Evolutionary conservation across 2,113 vertebrate species (phyloP).

Genomic region (Calidris pugnax): DNA sequence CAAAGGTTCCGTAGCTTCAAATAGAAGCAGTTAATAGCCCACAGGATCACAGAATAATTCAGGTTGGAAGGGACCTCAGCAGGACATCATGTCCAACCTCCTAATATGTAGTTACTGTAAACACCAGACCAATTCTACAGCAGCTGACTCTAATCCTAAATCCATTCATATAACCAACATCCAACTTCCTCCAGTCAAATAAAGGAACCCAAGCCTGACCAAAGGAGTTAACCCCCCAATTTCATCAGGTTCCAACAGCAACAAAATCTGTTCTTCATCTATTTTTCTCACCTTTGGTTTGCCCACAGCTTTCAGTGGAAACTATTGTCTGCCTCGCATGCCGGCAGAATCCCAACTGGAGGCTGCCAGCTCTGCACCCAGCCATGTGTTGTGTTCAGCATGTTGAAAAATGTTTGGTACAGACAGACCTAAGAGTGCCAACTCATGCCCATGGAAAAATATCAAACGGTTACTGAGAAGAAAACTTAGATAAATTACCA

Average conservation of each 20-base stretch:
- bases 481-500: background rate
- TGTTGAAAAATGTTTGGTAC: background rate
- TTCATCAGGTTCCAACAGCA: background rate
- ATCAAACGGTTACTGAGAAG: background rate
- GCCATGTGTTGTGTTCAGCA: background rate
- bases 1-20: background rate
- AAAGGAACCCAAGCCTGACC: background rate
- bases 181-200: background rate
- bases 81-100: background rate
- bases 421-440: background rate
- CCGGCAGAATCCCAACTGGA: background rate
- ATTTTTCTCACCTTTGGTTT: slow-evolving; percentile 13
- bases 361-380: background rate
- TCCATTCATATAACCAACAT: background rate
- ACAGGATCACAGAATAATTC: background rate
- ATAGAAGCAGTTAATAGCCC: background rate
- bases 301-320: background rate
- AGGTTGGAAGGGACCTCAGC: background rate
- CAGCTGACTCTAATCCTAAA: background rate
- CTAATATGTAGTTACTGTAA: background rate
- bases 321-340: background rate
- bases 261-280: background rate
- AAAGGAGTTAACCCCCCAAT: background rate
- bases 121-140: background rate
- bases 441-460: background rate